Evolutionary conservation across 2,888 invertebrate genomes (phyloP), one percentile per base, ranked within the genome.

Genomic region (Halictus ligatus): DNA sequence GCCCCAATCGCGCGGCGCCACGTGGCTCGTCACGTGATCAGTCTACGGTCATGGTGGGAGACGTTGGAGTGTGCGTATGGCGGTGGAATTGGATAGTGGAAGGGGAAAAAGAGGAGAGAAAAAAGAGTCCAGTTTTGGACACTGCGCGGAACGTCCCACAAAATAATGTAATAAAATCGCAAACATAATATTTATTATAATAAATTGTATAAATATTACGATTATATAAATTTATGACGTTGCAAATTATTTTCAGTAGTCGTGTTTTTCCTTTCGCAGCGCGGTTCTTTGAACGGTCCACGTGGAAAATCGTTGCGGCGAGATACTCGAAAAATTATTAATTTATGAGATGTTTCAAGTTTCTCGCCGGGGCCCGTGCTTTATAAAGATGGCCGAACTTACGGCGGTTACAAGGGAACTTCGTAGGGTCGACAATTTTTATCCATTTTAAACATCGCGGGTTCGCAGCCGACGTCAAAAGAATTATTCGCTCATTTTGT

Each of bases 381-480:
- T 67, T 67, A 67, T 67, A 35, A 67, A 35, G 35, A 67, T 35
- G 67, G 29, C 60, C 15, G 25, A 35, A 67, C 29, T 67, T 67
- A 18, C 67, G 18, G 67, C 8, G 67, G 29, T 35, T 67, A 67
- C 18, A 35, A 21, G 67, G 35, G 18, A 67, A 35, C 18, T 67
- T 67, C 67, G 35, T 18, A 21, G 67, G 60, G 6, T 29, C 60
- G 60, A 64, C 25, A 64, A 64, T 64, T 64, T 64, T 64, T 64
- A 64, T 64, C 25, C 60, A 15, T 64, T 64, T 64, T 64, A 64
- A 64, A 64, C 60, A 64, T 64, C 15, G 25, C 60, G 29, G 60
- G 25, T 13, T 64, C 7, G 15, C 15, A 64, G 60, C 29, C 25
- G 29, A 64, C 60, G n/a, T 64, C 60, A 64, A 64, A 64, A 35